phyloP scores from a whole-genome alignment of 2,797 vertebrate genomes.

The Neosilurus hyrtlii region DNA sequence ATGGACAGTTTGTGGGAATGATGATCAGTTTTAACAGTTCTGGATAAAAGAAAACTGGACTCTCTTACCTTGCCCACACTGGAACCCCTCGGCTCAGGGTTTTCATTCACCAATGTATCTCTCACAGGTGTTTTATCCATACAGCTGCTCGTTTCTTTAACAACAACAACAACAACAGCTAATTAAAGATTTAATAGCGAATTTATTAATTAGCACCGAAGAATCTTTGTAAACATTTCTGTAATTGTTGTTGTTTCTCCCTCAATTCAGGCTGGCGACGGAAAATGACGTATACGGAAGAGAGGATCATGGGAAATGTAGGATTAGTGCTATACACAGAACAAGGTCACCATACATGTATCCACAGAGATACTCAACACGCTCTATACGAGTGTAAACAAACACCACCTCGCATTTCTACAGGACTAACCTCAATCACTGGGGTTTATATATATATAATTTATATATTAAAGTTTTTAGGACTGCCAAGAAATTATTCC shows the following conservation, averaged over 20 bases:
- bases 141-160: conserved; percentile 12
- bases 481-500: too few species aligned
- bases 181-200: neutral
- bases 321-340: too few species aligned
- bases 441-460: too few species aligned
- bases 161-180: too few species aligned
- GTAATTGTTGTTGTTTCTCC: too few species aligned
- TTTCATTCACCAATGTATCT: conserved; percentile 34
- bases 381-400: too few species aligned
- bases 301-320: conserved; percentile 51
- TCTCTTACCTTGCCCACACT: conserved; percentile 60
- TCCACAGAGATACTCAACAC: too few species aligned
- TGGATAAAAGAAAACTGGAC: neutral
- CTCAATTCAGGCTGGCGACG: conserved; percentile 46
- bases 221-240: neutral
- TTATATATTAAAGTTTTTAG: too few species aligned
- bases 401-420: too few species aligned
- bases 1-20: neutral
- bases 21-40: neutral
- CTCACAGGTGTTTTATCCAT: conserved; percentile 69
- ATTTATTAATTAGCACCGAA: neutral
- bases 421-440: too few species aligned
- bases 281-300: conserved; percentile 29
- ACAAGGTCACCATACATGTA: too few species aligned
- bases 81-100: conserved; percentile 56